A percentile compares a stretch with the other conserved stretches of the same genome.
phyloP scores from a whole-genome alignment of 2,888 invertebrate genomes.

The Phengaris alcon region DNA sequence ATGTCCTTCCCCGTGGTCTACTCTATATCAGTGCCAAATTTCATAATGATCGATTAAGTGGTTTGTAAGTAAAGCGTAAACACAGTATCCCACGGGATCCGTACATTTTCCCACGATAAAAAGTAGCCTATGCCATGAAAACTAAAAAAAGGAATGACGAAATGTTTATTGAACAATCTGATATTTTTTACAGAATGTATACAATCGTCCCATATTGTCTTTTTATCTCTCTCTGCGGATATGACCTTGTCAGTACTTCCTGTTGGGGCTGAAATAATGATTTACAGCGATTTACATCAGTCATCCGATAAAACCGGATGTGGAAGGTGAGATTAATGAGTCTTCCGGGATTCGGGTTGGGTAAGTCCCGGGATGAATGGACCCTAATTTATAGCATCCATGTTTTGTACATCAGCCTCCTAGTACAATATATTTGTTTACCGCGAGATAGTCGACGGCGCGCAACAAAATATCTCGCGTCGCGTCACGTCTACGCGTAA shows the following conservation, averaged over 20 bases:
- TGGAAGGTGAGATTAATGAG: slow-evolving; percentile 19
- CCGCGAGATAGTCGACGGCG: neutral
- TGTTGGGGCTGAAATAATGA: neutral
- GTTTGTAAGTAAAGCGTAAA: no score
- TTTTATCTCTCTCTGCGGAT: neutral
- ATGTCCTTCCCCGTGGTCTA: no score
- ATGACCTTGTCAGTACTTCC: neutral
- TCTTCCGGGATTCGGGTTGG: neutral
- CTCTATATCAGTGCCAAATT: no score
- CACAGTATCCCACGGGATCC: no score
- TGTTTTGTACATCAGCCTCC: neutral
- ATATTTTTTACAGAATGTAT: neutral
- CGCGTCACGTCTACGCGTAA: no score
- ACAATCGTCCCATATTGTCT: neutral
- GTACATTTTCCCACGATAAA: no score
- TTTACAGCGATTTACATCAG: slow-evolving; percentile 4
- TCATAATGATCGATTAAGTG: no score
- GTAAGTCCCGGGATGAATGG: slow-evolving; percentile 1
- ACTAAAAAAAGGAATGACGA: no score
- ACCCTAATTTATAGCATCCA: neutral
- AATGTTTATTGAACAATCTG: no score
- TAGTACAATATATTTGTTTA: neutral
- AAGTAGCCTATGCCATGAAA: no score
- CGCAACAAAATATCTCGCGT: no score
- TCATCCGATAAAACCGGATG: slow-evolving; percentile 9